These are phyloP conservation scores for Lasioglossum vierecki DNA, from an alignment of 2,888 invertebrate genomes.

Conservation along the genomic window DNA sequence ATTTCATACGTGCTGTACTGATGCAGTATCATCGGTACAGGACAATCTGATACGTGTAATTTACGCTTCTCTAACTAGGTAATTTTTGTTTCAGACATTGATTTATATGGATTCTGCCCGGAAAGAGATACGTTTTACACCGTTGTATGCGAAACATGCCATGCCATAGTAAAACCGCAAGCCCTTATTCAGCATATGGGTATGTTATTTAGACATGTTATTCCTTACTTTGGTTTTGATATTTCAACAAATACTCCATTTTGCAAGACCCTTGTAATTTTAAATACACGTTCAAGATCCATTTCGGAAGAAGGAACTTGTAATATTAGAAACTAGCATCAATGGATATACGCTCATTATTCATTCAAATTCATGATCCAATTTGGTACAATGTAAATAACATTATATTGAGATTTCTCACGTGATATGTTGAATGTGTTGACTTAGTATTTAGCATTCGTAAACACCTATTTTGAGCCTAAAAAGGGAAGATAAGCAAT, in stretches of 20 bases:
- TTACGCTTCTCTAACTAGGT: not conserved
- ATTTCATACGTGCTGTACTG: not conserved
- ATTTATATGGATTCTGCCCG: constrained; percentile 91
- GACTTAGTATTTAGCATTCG: not conserved
- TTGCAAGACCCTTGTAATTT: not conserved
- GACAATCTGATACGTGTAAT: not conserved
- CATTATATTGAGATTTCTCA: not conserved
- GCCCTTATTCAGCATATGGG: constrained; percentile 90
- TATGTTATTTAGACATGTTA: constrained; percentile 61
- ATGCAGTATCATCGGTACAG: not conserved
- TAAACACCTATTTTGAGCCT: not conserved
- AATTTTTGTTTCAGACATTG: constrained; percentile 86
- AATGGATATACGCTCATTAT: not conserved
- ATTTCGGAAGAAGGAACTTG: not conserved
- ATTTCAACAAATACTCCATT: not conserved
- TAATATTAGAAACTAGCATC: not conserved
- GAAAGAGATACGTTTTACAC: constrained; percentile 91
- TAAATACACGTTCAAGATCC: not conserved
- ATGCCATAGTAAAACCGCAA: constrained; percentile 91
- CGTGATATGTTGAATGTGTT: not conserved
- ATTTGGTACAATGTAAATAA: not conserved
- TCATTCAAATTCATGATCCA: not conserved
- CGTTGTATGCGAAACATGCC: constrained; percentile 92
- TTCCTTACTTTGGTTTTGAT: not conserved
- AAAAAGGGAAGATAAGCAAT: not conserved